phyloP scores from a whole-genome alignment of 2,888 invertebrate species.

The Lymantria dispar region DNA sequence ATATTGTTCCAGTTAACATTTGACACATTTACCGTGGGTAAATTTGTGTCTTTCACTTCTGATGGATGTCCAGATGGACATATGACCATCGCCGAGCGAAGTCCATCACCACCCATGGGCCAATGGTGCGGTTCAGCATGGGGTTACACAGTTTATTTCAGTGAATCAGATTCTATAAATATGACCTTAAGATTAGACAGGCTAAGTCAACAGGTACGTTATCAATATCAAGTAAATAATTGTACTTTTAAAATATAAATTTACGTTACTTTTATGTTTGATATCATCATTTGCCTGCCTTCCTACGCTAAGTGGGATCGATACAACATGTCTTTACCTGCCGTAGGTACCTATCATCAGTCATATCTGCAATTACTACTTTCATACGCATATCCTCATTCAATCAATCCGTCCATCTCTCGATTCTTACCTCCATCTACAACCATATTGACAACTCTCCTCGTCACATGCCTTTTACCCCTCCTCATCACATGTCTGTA shows the following conservation, averaged over 20 bases:
- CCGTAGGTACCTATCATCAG: too few relatives aligned
- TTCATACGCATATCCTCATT: too few relatives aligned
- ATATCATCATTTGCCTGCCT: too few relatives aligned
- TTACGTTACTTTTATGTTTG: too few relatives aligned
- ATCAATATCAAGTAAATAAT: not conserved
- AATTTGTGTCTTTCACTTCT: slow-evolving; percentile 89
- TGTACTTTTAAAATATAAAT: not conserved
- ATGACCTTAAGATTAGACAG: slow-evolving; percentile 87
- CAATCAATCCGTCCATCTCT: too few relatives aligned
- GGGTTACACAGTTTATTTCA: slow-evolving; percentile 93
- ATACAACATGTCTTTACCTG: too few relatives aligned
- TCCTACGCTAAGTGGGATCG: too few relatives aligned
- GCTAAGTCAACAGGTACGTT: slow-evolving; percentile 87
- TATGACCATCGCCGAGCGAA: slow-evolving; percentile 89
- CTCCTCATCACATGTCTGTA: too few relatives aligned
- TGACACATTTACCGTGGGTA: slow-evolving; percentile 91
- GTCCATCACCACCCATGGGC: slow-evolving; percentile 87
- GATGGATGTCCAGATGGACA: slow-evolving; percentile 92
- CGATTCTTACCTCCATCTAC: too few relatives aligned
- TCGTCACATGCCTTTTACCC: too few relatives aligned
- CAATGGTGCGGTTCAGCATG: slow-evolving; percentile 93
- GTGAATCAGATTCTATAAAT: slow-evolving; percentile 90
- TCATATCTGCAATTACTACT: too few relatives aligned
- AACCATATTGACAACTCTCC: too few relatives aligned
- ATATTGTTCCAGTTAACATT: slow-evolving; percentile 87